Percentiles rank a stretch among this genome's conserved stretches.
These are phyloP conservation scores for Dendroctonus valens DNA, from an alignment of 1,140 invertebrate species.

Conservation along the genomic window DNA sequence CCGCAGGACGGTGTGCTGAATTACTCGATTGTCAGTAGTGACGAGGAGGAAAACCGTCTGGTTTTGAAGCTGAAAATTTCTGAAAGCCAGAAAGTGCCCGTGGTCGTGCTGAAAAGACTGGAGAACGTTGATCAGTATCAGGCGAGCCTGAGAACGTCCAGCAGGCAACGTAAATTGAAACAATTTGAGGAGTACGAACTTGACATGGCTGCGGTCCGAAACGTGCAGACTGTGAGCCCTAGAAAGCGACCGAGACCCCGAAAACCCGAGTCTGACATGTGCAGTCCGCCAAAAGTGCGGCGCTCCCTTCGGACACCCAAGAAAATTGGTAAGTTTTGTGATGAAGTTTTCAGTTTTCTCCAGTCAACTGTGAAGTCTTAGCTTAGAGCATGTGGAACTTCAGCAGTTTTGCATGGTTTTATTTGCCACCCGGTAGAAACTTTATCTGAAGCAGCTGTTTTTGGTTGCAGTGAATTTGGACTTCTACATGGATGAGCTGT, in stretches of 20 bases:
- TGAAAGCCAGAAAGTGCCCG: constrained; percentile 3
- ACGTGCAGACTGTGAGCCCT: neutral
- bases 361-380: neutral
- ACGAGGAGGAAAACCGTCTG: constrained; percentile 29
- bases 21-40: constrained; percentile 28
- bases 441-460: neutral
- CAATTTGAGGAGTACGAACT: constrained; percentile 3
- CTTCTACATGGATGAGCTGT: neutral
- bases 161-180: neutral
- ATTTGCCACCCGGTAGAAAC: too few relatives aligned
- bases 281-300: constrained; percentile 15
- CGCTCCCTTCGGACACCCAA: constrained; percentile 4
- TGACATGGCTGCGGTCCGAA: neutral
- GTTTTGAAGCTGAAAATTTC: constrained; percentile 22
- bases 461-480: constrained; percentile 9
- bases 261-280: constrained; percentile 1
- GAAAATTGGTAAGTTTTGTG: constrained; percentile 9
- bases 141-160: neutral
- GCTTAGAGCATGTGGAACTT: neutral
- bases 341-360: neutral
- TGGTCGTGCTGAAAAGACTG: constrained; percentile 12
- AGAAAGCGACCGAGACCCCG: constrained; percentile 4
- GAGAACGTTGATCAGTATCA: constrained; percentile 3
- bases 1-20: constrained; percentile 24
- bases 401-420: neutral